Percentiles rank a stretch among this genome's conserved stretches.
Evolutionary conservation across 2,888 invertebrate genomes (phyloP).

Genomic region (Drosophila differens): DNA sequence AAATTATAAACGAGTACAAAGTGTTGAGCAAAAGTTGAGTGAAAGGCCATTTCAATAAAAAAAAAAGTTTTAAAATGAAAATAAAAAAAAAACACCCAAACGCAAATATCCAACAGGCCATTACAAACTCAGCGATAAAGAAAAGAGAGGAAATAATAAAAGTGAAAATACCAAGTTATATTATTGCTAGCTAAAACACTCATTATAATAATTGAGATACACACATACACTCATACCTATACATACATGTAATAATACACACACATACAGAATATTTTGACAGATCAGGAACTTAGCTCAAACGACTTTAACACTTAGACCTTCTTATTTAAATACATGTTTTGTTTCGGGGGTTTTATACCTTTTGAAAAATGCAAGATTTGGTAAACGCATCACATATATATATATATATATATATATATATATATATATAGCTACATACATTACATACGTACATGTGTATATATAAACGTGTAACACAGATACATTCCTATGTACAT

Average conservation of each 20-base stretch:
- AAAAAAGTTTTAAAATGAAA: slow-evolving; percentile 11
- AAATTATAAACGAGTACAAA: slow-evolving; percentile 72
- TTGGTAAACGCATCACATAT: slow-evolving; percentile 25
- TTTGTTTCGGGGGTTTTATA: slow-evolving; percentile 46
- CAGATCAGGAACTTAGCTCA: slow-evolving; percentile 77
- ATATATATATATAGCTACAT: slow-evolving; percentile 3
- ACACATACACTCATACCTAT: slow-evolving; percentile 9
- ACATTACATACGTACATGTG: slow-evolving; percentile 25
- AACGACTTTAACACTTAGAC: slow-evolving; percentile 51
- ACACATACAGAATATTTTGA: slow-evolving; percentile 40
- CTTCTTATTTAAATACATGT: slow-evolving; percentile 12
- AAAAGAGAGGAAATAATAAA: slow-evolving; percentile 8
- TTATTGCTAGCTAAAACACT: slow-evolving; percentile 36
- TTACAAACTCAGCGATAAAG: slow-evolving; percentile 61
- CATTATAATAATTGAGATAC: slow-evolving; percentile 30
- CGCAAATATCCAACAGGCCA: slow-evolving; percentile 4
- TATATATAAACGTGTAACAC: slow-evolving; percentile 19
- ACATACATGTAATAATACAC: slow-evolving; percentile 11
- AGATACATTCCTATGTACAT: slow-evolving; percentile 35
- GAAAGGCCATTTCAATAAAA: slow-evolving; percentile 46
- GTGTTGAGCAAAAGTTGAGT: slow-evolving; percentile 60
- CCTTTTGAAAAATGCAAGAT: slow-evolving; percentile 21
- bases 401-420: slow-evolving; percentile 33
- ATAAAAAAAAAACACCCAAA: slow-evolving; percentile 2
- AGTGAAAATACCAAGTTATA: slow-evolving; percentile 24